Evolutionary conservation across 1,140 invertebrate genomes (phyloP).

Genomic region (Pemphigus obesinymphae): DNA sequence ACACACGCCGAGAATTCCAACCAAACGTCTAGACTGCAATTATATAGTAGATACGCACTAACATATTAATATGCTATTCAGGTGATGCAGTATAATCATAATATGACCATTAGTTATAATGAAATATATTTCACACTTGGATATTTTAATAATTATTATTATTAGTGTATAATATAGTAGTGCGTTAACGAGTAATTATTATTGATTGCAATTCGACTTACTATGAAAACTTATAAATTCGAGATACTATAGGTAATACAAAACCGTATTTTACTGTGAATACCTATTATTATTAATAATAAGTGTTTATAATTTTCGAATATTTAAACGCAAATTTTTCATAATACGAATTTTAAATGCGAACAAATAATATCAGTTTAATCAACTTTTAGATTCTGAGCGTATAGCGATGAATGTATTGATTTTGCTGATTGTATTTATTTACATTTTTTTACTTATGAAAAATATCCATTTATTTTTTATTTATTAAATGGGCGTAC

Average conservation of each 20-base stretch:
- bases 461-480: too few species aligned
- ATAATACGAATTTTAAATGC: too few species aligned
- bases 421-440: too few species aligned
- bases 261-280: not conserved
- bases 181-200: not conserved
- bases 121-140: conserved; percentile 1
- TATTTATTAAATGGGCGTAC: too few species aligned
- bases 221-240: not conserved
- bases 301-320: too few species aligned
- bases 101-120: not conserved
- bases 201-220: not conserved
- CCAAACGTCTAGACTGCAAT: conserved; percentile 1
- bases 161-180: not conserved
- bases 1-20: not conserved
- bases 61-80: not conserved
- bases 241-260: not conserved
- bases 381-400: too few species aligned
- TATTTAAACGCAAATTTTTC: too few species aligned
- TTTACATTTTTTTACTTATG: too few species aligned
- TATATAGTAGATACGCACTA: not conserved
- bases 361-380: too few species aligned
- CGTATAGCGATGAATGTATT: too few species aligned
- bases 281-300: too few species aligned
- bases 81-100: not conserved
- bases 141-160: not conserved